Base-by-base conservation (phyloP, 1,140 invertebrate species). In the Oedothorax gibbosus region DNA sequence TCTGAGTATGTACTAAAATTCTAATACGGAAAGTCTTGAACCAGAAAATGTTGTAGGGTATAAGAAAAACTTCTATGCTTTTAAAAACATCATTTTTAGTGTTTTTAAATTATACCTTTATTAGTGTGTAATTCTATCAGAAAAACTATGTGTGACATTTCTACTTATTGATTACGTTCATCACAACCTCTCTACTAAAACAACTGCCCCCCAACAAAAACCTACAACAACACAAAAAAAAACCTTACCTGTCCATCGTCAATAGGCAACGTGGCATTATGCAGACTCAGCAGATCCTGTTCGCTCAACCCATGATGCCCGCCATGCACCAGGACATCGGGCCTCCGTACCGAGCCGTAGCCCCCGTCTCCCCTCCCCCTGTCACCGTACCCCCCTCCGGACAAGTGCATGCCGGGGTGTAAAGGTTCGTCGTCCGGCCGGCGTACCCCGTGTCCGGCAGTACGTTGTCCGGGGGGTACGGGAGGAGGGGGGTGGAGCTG, bases 191-290 rank as follows among this genome's bases (percentile, higher is more conserved):
- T 5, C 35, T 5, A 35, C 35, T 35, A 35, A 35, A 35, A 35
- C 35, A 35, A 35, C 35, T 35, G 35, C 5, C 35, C 35, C 35
- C 1, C 5, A 35, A 35, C 35, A 35, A 1, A 35, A 35, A 35
- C 35, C 35, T 35, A 35, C 35, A 35, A 35, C 35, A 35, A 35
- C 35, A 35, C 35, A 35, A 35, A 35, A 35, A 35, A 35, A 35
- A 15, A 8, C 75, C 89, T 89, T 87, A 92, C 93, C 91, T 93
- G 93, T 75, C 92, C 93, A 88, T 95, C 94, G 88, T 96, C 95
- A 54, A 95, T 93, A 20, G 88, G 87, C 15, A 91, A 88, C 21
- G 90, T 89, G 56, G 71, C 83, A 87, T 90, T 90, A 82, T 92
- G 91, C 51, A 92, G 89, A 85, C 89, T 90, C 91, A 91, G 88